A percentile compares a stretch with the other conserved stretches of the same genome.
Evolutionary conservation across 2,113 vertebrate genomes (phyloP).

Genomic region (Coptodon rendalli): DNA sequence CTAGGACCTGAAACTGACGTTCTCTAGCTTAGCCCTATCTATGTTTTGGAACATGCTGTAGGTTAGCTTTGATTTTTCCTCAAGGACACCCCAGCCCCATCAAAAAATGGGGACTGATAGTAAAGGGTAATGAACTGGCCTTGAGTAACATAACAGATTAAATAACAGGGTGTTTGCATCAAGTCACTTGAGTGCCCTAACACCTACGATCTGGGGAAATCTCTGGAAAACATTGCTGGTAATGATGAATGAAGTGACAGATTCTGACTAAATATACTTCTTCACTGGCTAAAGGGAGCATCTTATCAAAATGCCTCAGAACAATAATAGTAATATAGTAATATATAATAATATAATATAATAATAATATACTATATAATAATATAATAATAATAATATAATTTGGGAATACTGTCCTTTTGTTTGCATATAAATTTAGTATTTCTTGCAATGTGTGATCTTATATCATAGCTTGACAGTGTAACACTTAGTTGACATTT

Average conservation of each 20-base stretch:
- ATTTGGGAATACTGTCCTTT: neutral
- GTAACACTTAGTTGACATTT: constrained; percentile 53
- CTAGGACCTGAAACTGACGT: neutral
- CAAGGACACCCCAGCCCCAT: neutral
- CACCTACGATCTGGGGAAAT: neutral
- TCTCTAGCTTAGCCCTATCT: neutral
- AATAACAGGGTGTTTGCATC: neutral
- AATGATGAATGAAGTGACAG: neutral
- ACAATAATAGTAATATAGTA: neutral
- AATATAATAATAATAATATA: neutral
- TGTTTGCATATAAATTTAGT: constrained; percentile 15
- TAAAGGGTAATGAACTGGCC: neutral
- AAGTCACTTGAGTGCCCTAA: neutral
- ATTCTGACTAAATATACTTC: neutral
- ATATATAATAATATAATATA: neutral
- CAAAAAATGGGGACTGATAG: neutral
- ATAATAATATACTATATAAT: neutral
- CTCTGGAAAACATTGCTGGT: neutral
- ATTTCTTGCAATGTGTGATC: neutral
- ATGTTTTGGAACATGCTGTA: neutral
- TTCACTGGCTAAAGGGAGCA: neutral
- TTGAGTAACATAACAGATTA: neutral
- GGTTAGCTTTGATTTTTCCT: neutral
- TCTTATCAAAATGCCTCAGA: neutral
- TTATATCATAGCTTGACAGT: constrained; percentile 52